Base-by-base conservation (phyloP, 2,888 invertebrate genomes). In the Nemapogon koenigi region DNA sequence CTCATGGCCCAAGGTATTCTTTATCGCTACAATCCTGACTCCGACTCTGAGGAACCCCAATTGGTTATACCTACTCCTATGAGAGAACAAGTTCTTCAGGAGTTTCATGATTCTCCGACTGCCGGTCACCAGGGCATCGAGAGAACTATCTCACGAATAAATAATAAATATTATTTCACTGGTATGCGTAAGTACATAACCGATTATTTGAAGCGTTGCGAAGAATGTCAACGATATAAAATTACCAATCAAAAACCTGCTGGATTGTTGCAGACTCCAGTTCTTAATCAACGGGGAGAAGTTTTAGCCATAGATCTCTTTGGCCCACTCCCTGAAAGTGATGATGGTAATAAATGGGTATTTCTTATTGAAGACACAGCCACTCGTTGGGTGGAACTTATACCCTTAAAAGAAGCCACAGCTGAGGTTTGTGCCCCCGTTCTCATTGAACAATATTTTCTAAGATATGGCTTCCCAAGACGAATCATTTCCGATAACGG, bases 201-300 rank as follows among this genome's bases (percentile, higher is more conserved):
- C 1, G 41, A 46, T 0, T 46, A 53, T 25, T 37, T 53, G 2
- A 38, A 40, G 14, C 29, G 37, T 2, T 52, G 52, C 35, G 16
- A 38, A 0, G 41, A 48, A 14, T 57, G 56, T 39, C 57, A 57
- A 35, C 17, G 47, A 3, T 58, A 54, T 27, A 59, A 58, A 41
- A 28, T 48, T 3, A 42, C 25, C 0, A 59, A 60, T 33, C 11
- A 41, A 4, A 59, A 55, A 38, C 56, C 58, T 1, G 41, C 56
- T 0, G 57, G 55, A 2, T 32, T 58, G 1, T 14, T 57, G 2
- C 52, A 52, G 31, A 56, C 55, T 0, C 49, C 54, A 1, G 30
- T 41, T 1, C 19, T 33, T 10, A 16, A 33, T 2, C 43, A 45
- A 25, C 37, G 45, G 2, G 55, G 51, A 29, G 53, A 57, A 27